Base-by-base conservation (phyloP, 1,140 invertebrate species). In the Sitophilus oryzae region DNA sequence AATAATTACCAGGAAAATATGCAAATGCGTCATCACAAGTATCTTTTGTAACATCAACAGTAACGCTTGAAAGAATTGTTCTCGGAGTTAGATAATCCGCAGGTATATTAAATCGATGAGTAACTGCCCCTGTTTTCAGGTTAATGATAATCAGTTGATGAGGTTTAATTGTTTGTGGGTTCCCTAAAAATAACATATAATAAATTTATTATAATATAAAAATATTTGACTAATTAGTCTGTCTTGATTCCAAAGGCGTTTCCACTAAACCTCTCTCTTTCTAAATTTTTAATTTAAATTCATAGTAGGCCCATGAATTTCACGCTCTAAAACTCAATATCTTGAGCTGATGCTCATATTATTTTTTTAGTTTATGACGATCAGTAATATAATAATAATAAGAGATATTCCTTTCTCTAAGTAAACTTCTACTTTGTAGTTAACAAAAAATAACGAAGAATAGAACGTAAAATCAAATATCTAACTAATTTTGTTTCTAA, bases 121-220 rank as follows among this genome's bases (percentile, higher is more conserved):
- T 71, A 21, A 79, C 49, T 47, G 63, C 61, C 36, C 78, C 66
- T 0, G 77, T 86, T 3, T 76, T 76, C 11, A 88, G 68, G 61
- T 89, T 83, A 20, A 82, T 82, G 0, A 83, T 68, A 11, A 85
- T 74, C n/a, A 88, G 75, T 11, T 79, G 78, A 2, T 80, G 77
- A 0, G 77, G 77, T 44, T 77, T 76, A 1, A 85, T 66, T 52
- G 77, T 71, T 37, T 73, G 74, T 0, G 69, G 69, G 38, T 80
- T 77, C 11, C 77, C 83, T 76, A 74, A 64, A 71, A 64, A 20
- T 19, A 47, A 56, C 22, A 20, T 16, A 44, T n/a, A 14, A 48
- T 30, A 0, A 52, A 42, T 11, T 40, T 6, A 2, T 22, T 15
- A 2, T 38, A 23, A 34, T 37, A 11, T 35, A 20, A 48, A 52